Percentiles rank a stretch among this genome's conserved stretches.
Evolutionary conservation across 2,888 invertebrate species (phyloP).

Genomic region (Drosophila acutilabella): DNA sequence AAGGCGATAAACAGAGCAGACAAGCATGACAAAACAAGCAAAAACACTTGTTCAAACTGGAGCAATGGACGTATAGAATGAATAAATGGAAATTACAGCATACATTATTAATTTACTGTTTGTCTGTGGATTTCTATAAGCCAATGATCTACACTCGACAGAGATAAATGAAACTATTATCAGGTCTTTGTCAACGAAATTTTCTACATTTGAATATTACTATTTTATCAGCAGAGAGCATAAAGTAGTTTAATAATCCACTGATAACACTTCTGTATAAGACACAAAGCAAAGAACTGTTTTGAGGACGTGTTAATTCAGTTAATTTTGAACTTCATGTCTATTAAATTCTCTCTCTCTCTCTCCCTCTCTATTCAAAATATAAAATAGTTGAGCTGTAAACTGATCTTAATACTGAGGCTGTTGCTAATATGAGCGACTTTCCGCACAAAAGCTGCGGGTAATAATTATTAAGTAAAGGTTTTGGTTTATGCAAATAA

Average conservation of each 20-base stretch:
- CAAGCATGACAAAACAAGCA: slow-evolving; percentile 57
- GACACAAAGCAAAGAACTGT: slow-evolving; percentile 33
- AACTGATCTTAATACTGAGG: slow-evolving; percentile 49
- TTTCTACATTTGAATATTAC: slow-evolving; percentile 41
- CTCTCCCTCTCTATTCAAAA: not conserved
- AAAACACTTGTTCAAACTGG: slow-evolving; percentile 67
- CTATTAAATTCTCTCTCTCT: too few species aligned
- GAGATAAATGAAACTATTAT: slow-evolving; percentile 1
- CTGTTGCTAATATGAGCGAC: slow-evolving; percentile 36
- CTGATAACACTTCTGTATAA: slow-evolving; percentile 19
- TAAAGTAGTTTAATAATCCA: not conserved
- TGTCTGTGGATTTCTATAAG: slow-evolving; percentile 9
- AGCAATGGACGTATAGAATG: slow-evolving; percentile 25
- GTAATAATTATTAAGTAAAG: slow-evolving; percentile 41
- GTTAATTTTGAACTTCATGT: slow-evolving; percentile 13
- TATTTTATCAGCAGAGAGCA: slow-evolving; percentile 49
- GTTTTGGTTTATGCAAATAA: slow-evolving; percentile 17
- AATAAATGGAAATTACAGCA: slow-evolving; percentile 25
- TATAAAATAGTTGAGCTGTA: slow-evolving; percentile 19
- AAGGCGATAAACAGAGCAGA: slow-evolving; percentile 35
- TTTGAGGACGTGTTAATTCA: slow-evolving; percentile 41
- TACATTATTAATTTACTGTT: slow-evolving; percentile 2
- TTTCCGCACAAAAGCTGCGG: slow-evolving; percentile 31
- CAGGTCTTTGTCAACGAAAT: not conserved
- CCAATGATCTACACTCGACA: slow-evolving; percentile 3